Evolutionary conservation across 1,140 invertebrate genomes (phyloP).

Genomic region (Solen grandis): DNA sequence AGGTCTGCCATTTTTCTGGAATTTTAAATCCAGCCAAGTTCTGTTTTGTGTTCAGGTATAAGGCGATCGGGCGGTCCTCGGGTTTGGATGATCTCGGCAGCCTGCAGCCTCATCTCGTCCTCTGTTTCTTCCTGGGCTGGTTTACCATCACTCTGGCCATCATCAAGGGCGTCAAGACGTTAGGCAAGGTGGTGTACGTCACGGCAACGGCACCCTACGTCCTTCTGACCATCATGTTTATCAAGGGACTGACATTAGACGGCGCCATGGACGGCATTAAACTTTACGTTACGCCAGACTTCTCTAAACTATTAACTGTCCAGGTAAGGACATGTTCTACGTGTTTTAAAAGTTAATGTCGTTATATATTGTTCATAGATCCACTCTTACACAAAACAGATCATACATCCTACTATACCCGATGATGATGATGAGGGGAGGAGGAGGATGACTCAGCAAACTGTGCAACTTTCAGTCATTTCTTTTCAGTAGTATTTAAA

Average conservation of each 20-base stretch:
- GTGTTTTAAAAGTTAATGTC: too few species aligned
- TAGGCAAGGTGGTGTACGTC: constrained; percentile 93
- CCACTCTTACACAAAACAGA: too few species aligned
- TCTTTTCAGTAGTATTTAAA: too few species aligned
- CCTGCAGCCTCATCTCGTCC: constrained; percentile 71
- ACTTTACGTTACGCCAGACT: constrained; percentile 91
- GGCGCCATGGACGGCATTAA: constrained; percentile 94
- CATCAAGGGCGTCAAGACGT: constrained; percentile 79
- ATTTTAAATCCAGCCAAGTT: too few species aligned
- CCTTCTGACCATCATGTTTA: constrained; percentile 93
- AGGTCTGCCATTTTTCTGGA: too few species aligned
- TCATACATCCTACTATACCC: too few species aligned
- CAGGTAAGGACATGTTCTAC: too few species aligned
- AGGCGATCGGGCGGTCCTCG: constrained; percentile 55
- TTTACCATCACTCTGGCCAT: constrained; percentile 77
- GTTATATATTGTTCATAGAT: too few species aligned
- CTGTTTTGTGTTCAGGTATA: constrained; percentile 44
- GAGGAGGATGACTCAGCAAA: too few species aligned
- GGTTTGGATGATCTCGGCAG: constrained; percentile 76
- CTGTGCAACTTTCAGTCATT: too few species aligned
- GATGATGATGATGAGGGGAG: too few species aligned
- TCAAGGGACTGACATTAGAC: constrained; percentile 95
- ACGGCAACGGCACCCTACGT: constrained; percentile 98
- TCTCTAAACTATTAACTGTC: constrained; percentile 69
- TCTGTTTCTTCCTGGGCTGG: constrained; percentile 77